A percentile compares a stretch with the other conserved stretches of the same genome.
Evolutionary conservation across 2,888 invertebrate genomes (phyloP).

Genomic region (Halictus quadricinctus): DNA sequence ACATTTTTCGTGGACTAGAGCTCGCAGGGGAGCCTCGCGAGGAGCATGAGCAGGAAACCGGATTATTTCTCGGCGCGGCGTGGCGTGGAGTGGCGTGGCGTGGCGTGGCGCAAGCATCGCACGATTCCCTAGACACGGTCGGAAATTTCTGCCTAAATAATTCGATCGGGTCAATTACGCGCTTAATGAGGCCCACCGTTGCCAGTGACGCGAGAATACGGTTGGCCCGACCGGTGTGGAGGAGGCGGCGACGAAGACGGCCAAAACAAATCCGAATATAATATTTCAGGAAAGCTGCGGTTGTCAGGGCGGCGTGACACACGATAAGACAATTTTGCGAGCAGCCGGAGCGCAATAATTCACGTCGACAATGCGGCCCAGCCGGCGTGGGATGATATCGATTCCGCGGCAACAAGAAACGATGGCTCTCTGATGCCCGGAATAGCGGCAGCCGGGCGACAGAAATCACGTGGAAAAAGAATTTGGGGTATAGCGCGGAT

Average conservation of each 20-base stretch:
- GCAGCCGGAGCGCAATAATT: constrained; percentile 61
- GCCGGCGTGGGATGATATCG: constrained; percentile 51
- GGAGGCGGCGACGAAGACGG: not conserved
- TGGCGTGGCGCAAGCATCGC: not conserved
- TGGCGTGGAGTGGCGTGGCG: not conserved
- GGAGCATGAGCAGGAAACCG: not conserved
- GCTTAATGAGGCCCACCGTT: not conserved
- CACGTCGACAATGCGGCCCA: constrained; percentile 57
- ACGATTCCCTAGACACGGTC: not conserved
- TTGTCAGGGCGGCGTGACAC: constrained; percentile 54
- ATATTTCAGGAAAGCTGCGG: constrained; percentile 52
- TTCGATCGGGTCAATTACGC: not conserved
- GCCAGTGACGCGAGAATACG: constrained; percentile 10
- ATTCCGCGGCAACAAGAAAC: constrained; percentile 62
- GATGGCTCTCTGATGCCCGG: constrained; percentile 46
- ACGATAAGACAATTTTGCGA: constrained; percentile 68
- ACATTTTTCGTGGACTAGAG: not conserved
- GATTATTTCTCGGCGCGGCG: not conserved
- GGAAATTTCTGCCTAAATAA: constrained; percentile 15
- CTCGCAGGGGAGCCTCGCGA: not conserved
- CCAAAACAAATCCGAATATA: constrained; percentile 32
- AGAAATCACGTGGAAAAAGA: constrained; percentile 52
- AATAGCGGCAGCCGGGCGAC: constrained; percentile 56
- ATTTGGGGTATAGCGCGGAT: constrained; percentile 69
- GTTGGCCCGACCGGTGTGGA: not conserved